phyloP scores from a whole-genome alignment of 2,113 vertebrate genomes.

The Tricholaema leucomelas region DNA sequence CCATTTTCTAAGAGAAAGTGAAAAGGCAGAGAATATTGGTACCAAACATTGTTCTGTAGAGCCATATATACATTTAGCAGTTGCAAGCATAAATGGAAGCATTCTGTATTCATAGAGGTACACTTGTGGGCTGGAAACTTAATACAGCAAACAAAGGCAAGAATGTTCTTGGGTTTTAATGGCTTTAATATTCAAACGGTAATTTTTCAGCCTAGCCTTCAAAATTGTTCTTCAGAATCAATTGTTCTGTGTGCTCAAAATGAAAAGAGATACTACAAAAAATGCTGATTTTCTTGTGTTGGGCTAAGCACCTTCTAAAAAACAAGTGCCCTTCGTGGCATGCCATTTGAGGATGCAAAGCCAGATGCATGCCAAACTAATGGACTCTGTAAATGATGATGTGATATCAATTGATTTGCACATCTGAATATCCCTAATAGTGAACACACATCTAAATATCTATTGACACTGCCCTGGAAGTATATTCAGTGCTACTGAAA shows the following conservation, averaged over 20 bases:
- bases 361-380: not conserved
- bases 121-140: conserved; percentile 5
- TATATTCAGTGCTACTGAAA: not conserved
- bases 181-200: conserved; percentile 18
- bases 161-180: conserved; percentile 5
- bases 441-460: not conserved
- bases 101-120: conserved; percentile 3
- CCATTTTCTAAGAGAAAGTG: conserved; percentile 59
- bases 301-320: not conserved
- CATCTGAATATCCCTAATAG: not conserved
- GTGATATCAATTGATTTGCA: not conserved
- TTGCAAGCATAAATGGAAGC: not conserved
- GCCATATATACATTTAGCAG: conserved; percentile 18
- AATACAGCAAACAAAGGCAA: not conserved
- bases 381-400: not conserved
- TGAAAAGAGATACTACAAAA: not conserved
- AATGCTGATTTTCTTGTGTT: not conserved
- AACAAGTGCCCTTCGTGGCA: not conserved
- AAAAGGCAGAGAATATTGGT: conserved; percentile 62
- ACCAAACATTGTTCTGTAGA: conserved; percentile 15
- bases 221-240: not conserved
- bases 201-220: not conserved
- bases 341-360: not conserved
- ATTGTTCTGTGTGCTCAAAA: not conserved
- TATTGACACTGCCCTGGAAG: not conserved